phyloP scores from a whole-genome alignment of 1,140 invertebrate species.

The Zophobas morio region DNA sequence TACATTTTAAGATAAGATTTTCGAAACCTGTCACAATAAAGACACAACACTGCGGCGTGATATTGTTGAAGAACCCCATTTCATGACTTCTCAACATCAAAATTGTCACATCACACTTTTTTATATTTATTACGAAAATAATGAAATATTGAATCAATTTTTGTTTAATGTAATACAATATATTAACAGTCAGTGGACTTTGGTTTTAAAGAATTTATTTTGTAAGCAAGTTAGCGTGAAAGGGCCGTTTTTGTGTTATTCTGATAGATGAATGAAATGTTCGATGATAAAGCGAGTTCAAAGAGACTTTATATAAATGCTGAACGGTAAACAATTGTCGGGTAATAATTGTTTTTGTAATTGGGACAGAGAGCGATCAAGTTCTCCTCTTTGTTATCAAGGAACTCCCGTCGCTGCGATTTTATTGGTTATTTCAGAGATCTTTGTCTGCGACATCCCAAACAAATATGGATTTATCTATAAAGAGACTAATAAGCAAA shows the following conservation, averaged over 20 bases:
- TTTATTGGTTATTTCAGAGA: conserved; percentile 23
- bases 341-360: conserved; percentile 40
- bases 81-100: too few relatives aligned
- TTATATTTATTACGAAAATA: too few relatives aligned
- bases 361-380: conserved; percentile 26
- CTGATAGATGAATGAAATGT: conserved; percentile 5
- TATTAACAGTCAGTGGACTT: too few relatives aligned
- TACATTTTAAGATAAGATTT: too few relatives aligned
- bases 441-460: conserved; percentile 26
- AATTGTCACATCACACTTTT: too few relatives aligned
- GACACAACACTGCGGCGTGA: too few relatives aligned
- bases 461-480: conserved; percentile 37
- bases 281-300: conserved; percentile 36
- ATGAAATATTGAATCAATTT: too few relatives aligned
- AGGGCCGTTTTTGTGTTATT: conserved; percentile 13
- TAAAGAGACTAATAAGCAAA: conserved; percentile 37
- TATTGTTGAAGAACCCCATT: too few relatives aligned
- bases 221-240: neutral
- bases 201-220: too few relatives aligned
- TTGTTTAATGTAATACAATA: too few relatives aligned
- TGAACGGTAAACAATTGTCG: conserved; percentile 34
- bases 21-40: too few relatives aligned
- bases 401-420: neutral
- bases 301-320: conserved; percentile 30
- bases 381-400: conserved; percentile 3